These are phyloP conservation scores for Quadroppia sp. DNA, from an alignment of 2,888 invertebrate genomes.

Conservation along the genomic window DNA sequence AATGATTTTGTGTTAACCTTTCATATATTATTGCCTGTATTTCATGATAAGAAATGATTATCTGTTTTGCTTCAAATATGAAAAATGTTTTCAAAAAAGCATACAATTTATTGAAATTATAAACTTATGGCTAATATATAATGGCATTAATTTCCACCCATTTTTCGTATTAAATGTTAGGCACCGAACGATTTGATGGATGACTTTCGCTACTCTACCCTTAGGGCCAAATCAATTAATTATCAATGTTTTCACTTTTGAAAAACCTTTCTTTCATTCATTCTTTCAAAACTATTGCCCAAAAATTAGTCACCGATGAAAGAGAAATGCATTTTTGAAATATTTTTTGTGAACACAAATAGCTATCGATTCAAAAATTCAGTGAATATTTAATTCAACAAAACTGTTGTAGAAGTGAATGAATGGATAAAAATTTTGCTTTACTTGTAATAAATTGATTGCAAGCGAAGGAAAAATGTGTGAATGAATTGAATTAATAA, in stretches of 20 bases:
- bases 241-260: background rate
- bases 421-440: background rate
- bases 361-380: background rate
- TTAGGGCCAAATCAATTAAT: constrained; percentile 8
- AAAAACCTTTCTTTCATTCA: background rate
- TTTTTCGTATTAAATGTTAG: background rate
- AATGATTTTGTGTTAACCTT: constrained; percentile 4
- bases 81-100: background rate
- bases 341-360: background rate
- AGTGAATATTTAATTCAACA: background rate
- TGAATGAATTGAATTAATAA: constrained; percentile 17
- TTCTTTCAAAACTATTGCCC: background rate
- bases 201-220: constrained; percentile 12
- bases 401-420: background rate
- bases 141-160: background rate
- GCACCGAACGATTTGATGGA: constrained; percentile 5
- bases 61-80: background rate
- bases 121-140: background rate
- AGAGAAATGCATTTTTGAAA: background rate
- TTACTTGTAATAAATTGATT: background rate
- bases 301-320: background rate
- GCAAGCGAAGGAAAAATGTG: background rate
- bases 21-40: background rate
- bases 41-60: constrained; percentile 2
- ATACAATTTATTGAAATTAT: background rate